These are phyloP conservation scores for Drosophila barbarae DNA, from an alignment of 2,888 invertebrate genomes.

Conservation along the genomic window DNA sequence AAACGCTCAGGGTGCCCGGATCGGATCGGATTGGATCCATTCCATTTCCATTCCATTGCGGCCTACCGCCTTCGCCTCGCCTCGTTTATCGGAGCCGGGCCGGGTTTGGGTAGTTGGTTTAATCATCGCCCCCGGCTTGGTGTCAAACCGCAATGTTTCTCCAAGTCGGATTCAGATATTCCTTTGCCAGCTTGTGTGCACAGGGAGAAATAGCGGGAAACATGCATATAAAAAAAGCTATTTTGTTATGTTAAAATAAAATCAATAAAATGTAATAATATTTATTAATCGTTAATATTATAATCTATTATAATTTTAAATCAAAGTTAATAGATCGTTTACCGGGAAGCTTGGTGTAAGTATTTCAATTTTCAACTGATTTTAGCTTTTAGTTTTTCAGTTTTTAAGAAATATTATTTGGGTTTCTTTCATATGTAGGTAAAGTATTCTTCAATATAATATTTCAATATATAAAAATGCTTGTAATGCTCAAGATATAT, in stretches of 20 bases:
- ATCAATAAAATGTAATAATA: background rate
- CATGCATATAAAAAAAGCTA: too few species aligned
- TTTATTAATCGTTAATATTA: too few species aligned
- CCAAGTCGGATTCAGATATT: constrained; percentile 11
- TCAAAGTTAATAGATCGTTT: too few species aligned
- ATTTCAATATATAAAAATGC: too few species aligned
- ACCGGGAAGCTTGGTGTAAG: background rate
- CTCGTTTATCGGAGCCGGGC: constrained; percentile 26
- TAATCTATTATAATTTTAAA: too few species aligned
- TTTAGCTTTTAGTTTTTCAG: background rate
- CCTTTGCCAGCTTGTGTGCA: constrained; percentile 14
- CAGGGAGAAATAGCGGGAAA: background rate
- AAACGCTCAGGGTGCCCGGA: constrained; percentile 45
- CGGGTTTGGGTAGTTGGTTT: constrained; percentile 23
- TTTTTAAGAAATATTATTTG: background rate
- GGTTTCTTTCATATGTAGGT: background rate
- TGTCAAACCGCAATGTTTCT: constrained; percentile 39
- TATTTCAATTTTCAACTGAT: too few species aligned
- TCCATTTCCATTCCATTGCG: constrained; percentile 22
- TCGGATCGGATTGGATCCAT: constrained; percentile 36
- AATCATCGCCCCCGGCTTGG: constrained; percentile 32
- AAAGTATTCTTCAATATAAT: background rate
- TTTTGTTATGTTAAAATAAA: too few species aligned
- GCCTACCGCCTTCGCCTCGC: constrained; percentile 6
- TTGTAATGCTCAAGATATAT: background rate